phyloP scores from a whole-genome alignment of 2,888 invertebrate genomes.

The Hirtodrosophila trivittata region DNA sequence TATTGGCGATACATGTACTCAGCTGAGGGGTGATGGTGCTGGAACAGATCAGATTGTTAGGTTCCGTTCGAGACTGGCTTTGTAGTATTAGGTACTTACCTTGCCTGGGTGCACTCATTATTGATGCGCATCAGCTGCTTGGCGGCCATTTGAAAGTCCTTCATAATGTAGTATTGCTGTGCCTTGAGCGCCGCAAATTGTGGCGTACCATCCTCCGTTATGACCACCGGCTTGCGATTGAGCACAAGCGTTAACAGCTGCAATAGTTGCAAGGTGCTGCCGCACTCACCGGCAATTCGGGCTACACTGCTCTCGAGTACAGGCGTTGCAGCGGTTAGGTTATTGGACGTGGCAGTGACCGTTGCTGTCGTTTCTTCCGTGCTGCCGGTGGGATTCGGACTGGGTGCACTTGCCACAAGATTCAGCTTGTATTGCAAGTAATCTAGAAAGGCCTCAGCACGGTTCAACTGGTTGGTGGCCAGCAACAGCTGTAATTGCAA shows the following conservation, averaged over 20 bases:
- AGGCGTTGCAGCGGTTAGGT: conserved; percentile 33
- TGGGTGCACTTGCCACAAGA: conserved; percentile 63
- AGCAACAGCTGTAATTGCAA: conserved; percentile 81
- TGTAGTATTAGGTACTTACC: conserved; percentile 56
- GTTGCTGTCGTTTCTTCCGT: conserved; percentile 26
- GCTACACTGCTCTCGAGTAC: conserved; percentile 39
- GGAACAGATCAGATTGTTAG: neutral
- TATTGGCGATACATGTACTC: conserved; percentile 83
- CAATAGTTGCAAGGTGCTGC: conserved; percentile 76
- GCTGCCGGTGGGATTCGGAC: conserved; percentile 32
- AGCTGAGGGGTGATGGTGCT: conserved; percentile 80
- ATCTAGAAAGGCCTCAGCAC: conserved; percentile 81
- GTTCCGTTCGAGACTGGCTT: neutral
- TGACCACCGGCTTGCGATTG: conserved; percentile 77
- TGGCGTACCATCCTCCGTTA: conserved; percentile 81
- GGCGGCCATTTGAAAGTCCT: conserved; percentile 84
- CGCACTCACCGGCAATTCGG: conserved; percentile 61
- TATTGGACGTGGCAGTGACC: conserved; percentile 48
- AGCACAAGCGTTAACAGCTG: conserved; percentile 80
- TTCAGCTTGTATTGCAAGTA: conserved; percentile 78
- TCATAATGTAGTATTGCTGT: conserved; percentile 84
- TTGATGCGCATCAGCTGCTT: conserved; percentile 82
- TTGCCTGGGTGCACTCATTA: conserved; percentile 62
- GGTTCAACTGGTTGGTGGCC: conserved; percentile 81
- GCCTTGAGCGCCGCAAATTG: conserved; percentile 82